Conservation (phyloP, 2,797 vertebrate species). For the Propithecus deckenii region DNA sequence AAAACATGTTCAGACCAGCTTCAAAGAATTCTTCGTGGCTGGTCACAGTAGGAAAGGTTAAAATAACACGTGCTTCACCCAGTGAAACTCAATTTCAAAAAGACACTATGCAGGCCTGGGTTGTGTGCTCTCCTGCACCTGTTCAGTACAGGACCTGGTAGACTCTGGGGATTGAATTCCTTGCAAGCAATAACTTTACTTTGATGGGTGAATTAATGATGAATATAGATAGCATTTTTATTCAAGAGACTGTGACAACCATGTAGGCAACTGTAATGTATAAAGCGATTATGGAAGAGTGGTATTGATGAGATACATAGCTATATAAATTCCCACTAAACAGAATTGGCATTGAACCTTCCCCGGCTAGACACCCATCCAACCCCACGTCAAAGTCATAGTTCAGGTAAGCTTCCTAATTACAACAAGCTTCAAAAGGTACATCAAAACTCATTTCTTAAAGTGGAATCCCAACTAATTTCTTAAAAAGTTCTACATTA, state of each 20-base stretch:
- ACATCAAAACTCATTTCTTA: background rate
- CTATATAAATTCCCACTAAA: background rate
- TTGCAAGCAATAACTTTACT: background rate
- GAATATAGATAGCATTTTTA: background rate
- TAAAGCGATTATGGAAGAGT: background rate
- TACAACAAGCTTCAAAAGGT: background rate
- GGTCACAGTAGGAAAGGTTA: constrained; percentile 60
- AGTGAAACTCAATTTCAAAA: constrained; percentile 29
- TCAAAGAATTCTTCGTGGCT: constrained; percentile 64
- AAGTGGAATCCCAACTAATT: background rate
- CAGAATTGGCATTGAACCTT: background rate
- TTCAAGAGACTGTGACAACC: background rate
- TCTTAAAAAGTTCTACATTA: background rate
- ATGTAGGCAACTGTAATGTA: background rate
- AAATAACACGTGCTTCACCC: constrained; percentile 47
- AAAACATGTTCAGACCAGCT: constrained; percentile 63
- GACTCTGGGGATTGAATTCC: background rate
- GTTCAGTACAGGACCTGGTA: background rate
- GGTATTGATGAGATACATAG: background rate
- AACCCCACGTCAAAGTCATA: background rate
- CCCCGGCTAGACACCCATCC: background rate
- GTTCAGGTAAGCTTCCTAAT: background rate
- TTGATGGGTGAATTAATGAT: constrained; percentile 13
- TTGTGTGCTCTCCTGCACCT: constrained; percentile 40
- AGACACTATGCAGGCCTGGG: background rate